Evolutionary conservation across 23 tunicate species (phyloP).

Genomic region (Styela clava): DNA sequence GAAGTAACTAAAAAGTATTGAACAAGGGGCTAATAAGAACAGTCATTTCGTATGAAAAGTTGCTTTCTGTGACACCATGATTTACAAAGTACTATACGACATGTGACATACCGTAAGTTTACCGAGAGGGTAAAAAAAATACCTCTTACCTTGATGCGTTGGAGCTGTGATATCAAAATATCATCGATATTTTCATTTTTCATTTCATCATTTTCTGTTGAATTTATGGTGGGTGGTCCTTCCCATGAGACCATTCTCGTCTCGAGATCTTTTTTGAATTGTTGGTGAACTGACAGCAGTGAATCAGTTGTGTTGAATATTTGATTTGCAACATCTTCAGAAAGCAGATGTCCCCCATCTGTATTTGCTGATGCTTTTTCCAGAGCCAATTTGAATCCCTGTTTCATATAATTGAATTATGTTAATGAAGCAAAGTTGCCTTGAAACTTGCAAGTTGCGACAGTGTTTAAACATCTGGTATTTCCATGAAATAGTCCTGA

Average conservation of each 20-base stretch:
- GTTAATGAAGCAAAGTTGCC: too few relatives aligned
- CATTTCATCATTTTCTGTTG: background rate
- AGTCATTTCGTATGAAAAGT: too few relatives aligned
- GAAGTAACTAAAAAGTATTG: too few relatives aligned
- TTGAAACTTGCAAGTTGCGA: too few relatives aligned
- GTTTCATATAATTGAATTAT: background rate
- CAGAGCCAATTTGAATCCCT: slow-evolving; percentile 57
- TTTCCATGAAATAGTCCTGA: too few relatives aligned
- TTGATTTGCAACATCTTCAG: slow-evolving; percentile 50
- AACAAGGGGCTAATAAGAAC: too few relatives aligned
- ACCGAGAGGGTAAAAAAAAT: too few relatives aligned
- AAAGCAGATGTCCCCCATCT: slow-evolving; percentile 28
- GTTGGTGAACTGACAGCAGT: slow-evolving; percentile 55
- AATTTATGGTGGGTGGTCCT: background rate
- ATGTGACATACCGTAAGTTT: too few relatives aligned
- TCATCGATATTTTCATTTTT: slow-evolving; percentile 54
- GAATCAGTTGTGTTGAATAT: slow-evolving; percentile 55
- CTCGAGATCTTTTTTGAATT: slow-evolving; percentile 65
- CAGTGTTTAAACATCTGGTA: too few relatives aligned
- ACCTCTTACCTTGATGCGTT: slow-evolving; percentile 50
- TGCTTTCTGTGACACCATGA: too few relatives aligned
- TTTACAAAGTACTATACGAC: too few relatives aligned
- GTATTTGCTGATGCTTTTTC: slow-evolving; percentile 11
- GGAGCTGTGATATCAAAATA: slow-evolving; percentile 44
- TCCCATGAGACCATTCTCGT: slow-evolving; percentile 74